Evolutionary conservation across 2,113 vertebrate species (phyloP).

Genomic region (Apeltes quadracus): DNA sequence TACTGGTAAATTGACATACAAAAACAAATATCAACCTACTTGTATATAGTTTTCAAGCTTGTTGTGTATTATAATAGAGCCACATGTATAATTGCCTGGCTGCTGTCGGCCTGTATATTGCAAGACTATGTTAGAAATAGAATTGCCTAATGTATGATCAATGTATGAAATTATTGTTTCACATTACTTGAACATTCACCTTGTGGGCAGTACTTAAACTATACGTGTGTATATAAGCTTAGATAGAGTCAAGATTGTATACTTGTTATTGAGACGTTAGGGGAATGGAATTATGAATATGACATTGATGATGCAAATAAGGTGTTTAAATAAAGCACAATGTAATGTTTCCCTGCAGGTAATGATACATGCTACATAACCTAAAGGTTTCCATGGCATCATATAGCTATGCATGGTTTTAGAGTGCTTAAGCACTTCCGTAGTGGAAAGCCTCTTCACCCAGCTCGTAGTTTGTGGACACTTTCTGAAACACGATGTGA

Average conservation of each 20-base stretch:
- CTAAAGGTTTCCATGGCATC: constrained; percentile 40
- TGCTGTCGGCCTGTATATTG: constrained; percentile 61
- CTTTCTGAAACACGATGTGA: constrained; percentile 62
- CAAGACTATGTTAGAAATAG: constrained; percentile 48
- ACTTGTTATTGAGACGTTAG: constrained; percentile 25
- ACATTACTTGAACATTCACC: constrained; percentile 49
- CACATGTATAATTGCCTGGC: constrained; percentile 34
- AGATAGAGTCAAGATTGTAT: constrained; percentile 36
- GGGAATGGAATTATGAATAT: constrained; percentile 6
- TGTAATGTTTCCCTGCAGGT: constrained; percentile 46
- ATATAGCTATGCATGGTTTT: constrained; percentile 71
- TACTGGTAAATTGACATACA: constrained; percentile 39
- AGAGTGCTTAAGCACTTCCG: constrained; percentile 43
- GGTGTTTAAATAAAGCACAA: constrained; percentile 63
- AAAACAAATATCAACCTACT: constrained; percentile 31
- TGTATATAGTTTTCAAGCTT: constrained; percentile 44
- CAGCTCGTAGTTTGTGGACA: constrained; percentile 46
- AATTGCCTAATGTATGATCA: constrained; percentile 29
- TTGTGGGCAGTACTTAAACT: constrained; percentile 35
- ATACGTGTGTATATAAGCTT: constrained; percentile 40
- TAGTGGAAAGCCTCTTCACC: constrained; percentile 58
- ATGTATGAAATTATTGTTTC: constrained; percentile 41
- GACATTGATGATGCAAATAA: constrained; percentile 38
- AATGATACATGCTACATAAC: constrained; percentile 31
- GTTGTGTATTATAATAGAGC: constrained; percentile 35